Conservation (phyloP, 2,888 invertebrate species). For the Ganaspis brasiliensis region DNA sequence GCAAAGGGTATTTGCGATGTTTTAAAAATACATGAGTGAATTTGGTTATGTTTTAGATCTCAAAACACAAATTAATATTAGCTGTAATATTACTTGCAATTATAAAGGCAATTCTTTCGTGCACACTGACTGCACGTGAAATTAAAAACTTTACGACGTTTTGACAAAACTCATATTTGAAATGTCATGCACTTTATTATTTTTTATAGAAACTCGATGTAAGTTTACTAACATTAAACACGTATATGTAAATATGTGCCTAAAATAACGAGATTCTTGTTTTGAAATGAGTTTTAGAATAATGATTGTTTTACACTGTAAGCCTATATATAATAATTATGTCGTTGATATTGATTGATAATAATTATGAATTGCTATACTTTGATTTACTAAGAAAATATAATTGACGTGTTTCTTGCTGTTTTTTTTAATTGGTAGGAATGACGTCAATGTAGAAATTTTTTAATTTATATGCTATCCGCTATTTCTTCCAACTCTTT, state of each 20-base stretch:
- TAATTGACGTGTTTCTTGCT: constrained; percentile 13
- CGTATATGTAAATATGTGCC: constrained; percentile 28
- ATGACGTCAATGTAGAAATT: constrained; percentile 20
- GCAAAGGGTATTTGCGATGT: constrained; percentile 48
- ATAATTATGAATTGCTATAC: background rate
- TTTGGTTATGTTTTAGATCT: constrained; percentile 64
- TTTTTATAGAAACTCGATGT: constrained; percentile 12
- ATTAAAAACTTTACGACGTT: constrained; percentile 3
- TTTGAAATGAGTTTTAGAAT: background rate
- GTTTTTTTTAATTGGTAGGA: background rate
- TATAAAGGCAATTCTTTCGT: background rate
- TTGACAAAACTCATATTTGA: background rate
- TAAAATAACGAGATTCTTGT: background rate
- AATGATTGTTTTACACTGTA: background rate
- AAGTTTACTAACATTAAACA: constrained; percentile 9
- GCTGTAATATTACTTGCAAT: constrained; percentile 26
- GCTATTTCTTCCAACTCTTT: no score
- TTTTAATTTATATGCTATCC: no score
- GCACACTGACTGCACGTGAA: background rate
- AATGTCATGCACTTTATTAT: constrained; percentile 17
- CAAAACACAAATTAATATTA: constrained; percentile 1
- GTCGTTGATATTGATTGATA: constrained; percentile 13
- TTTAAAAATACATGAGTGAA: no score
- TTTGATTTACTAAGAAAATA: background rate
- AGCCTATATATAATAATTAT: background rate